Base-by-base conservation (phyloP, 2,113 vertebrate genomes). In the Petrocephalus microphthalmus region DNA sequence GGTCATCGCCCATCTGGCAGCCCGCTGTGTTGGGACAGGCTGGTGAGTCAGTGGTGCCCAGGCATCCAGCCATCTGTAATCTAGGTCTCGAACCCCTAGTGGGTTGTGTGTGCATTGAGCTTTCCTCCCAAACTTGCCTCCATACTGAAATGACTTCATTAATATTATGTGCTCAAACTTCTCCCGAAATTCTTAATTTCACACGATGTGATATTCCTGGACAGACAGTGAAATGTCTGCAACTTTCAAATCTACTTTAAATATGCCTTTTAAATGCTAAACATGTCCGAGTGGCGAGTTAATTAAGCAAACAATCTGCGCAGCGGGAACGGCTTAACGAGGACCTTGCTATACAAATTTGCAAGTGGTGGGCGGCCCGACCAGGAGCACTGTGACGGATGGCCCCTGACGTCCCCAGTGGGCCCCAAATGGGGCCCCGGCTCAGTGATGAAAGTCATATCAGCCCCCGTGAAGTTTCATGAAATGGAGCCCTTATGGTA, bases 401-500 rank as follows among this genome's bases (percentile, higher is more conserved):
- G 84, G 25, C 29, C 54, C 52, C 78, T 19, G 49, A 49, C 15
- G 4, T 2, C 17, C 87, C 47, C 54, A 42, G 54, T 74, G 42
- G 29, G 54, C 64, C 19, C 87, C 49, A 88, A 45, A 82, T 47
- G 20, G n/a, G n/a, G 22, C 74, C 54, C 25, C 2, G 54, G 8
- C 53, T 88, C 51, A 57, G 87, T 60, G n/a, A 83, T 60, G 87
- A 88, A 54, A 88, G 74, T 54, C 74, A 33, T 49, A 83, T 57
- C 87, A 81, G 53, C 33, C n/a, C 33, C 53, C 53, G 56, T 83
- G 53, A 83, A 60, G 52, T 56, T 83, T 83, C 54, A 20, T 84
- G 74, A 88, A 81, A 83, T 33, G 54, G 33, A 88, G 51, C 52
- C 52, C 87, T 88, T 88, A 83, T n/a, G 25, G 37, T 88, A 60